Conservation (phyloP, 64 coral and sea anemone species). For the Montipora foliosa region DNA sequence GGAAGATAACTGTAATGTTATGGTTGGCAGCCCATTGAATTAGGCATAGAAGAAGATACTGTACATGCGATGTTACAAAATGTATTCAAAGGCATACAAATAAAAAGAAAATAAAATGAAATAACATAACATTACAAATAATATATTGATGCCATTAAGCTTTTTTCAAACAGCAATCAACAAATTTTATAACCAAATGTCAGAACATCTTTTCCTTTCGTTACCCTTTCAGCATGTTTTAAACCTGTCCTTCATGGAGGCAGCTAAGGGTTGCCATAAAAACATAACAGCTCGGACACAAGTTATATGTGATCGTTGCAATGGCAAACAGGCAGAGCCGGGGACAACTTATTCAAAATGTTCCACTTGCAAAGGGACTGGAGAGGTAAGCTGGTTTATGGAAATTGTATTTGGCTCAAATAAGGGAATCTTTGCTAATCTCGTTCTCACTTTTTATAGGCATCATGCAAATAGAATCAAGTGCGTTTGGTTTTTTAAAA, state of each 20-base stretch:
- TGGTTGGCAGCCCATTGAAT: too few relatives aligned
- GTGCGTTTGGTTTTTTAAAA: too few relatives aligned
- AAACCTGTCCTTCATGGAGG: conserved; percentile 98
- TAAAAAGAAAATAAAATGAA: too few relatives aligned
- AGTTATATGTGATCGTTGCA: conserved; percentile 88
- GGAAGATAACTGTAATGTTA: too few relatives aligned
- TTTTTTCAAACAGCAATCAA: too few relatives aligned
- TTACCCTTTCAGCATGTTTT: conserved; percentile 74
- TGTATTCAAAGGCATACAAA: too few relatives aligned
- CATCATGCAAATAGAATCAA: too few relatives aligned
- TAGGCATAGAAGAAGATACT: too few relatives aligned
- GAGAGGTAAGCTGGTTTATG: conserved; percentile 64
- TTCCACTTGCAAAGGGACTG: conserved; percentile 91
- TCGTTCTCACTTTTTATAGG: too few relatives aligned
- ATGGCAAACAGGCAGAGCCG: conserved; percentile 94
- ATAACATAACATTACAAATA: too few relatives aligned
- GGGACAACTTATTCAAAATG: conserved; percentile 91
- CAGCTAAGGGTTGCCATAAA: conserved; percentile 94
- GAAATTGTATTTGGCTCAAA: not conserved
- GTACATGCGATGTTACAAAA: too few relatives aligned
- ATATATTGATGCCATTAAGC: too few relatives aligned
- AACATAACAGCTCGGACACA: conserved; percentile 87
- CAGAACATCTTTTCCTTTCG: not conserved
- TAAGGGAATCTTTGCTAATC: not conserved
- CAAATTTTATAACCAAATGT: not conserved